These are phyloP conservation scores for Tetranychus urticae DNA, from an alignment of 1,140 invertebrate genomes.

Conservation along the genomic window DNA sequence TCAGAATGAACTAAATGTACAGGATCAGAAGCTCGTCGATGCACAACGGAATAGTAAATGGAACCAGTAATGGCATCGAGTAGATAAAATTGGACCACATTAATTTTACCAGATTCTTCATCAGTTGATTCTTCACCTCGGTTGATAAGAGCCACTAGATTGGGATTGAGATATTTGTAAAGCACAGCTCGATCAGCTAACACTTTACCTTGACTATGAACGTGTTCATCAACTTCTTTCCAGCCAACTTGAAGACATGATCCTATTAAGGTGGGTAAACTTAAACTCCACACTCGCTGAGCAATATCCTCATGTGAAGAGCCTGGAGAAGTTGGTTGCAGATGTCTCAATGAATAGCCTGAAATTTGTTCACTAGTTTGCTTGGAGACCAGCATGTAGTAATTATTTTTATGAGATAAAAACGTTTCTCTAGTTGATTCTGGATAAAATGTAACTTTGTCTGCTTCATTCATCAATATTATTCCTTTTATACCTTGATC, in stretches of 20 bases:
- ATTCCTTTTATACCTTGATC: slow-evolving; percentile 47
- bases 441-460: slow-evolving; percentile 38
- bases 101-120: slow-evolving; percentile 1
- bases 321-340: slow-evolving; percentile 10
- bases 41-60: slow-evolving; percentile 27
- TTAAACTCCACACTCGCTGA: slow-evolving; percentile 39
- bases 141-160: slow-evolving; percentile 63
- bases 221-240: slow-evolving; percentile 52
- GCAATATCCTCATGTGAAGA: slow-evolving; percentile 19
- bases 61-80: slow-evolving; percentile 68
- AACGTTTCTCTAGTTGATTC: slow-evolving; percentile 25
- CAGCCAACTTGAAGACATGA: slow-evolving; percentile 27
- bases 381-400: slow-evolving; percentile 27
- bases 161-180: slow-evolving; percentile 97
- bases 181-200: slow-evolving; percentile 80
- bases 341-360: slow-evolving; percentile 29
- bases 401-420: slow-evolving; percentile 11
- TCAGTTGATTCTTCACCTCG: slow-evolving; percentile 20
- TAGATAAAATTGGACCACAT: slow-evolving; percentile 44
- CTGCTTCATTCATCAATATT: slow-evolving; percentile 43
- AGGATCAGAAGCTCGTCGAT: slow-evolving; percentile 38
- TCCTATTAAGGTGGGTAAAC: slow-evolving; percentile 24
- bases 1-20: slow-evolving; percentile 81
- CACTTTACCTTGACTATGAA: slow-evolving; percentile 86
- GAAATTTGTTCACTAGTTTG: slow-evolving; percentile 33